Base-by-base conservation (phyloP, 2,797 vertebrate genomes). In the Poeciliopsis gracilis region DNA sequence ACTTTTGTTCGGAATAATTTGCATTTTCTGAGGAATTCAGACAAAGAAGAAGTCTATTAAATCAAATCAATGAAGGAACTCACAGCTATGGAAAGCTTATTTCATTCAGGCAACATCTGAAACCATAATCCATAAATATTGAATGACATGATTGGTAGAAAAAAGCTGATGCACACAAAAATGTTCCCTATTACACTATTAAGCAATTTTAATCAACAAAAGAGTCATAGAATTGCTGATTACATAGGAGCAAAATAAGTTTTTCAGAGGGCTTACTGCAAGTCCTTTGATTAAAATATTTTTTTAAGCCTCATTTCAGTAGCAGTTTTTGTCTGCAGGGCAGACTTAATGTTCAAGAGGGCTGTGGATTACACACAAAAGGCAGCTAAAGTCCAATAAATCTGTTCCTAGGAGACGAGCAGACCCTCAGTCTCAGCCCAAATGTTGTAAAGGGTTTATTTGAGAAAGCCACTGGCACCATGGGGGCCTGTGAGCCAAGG, bases 291-390 rank as follows among this genome's bases (percentile, higher is more conserved):
- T 87, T 83, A 74, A 61, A 70, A 25, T 51, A 53, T 72, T 81
- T 51, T 51, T 75, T 78, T 55, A 51, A 83, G 59, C 77, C 83
- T 88, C 61, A 88, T 89, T 91, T 88, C 59, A 88, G 88, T 79
- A 88, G 81, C 66, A 84, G 38, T 79, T 77, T 87, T 80, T 86
- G n/a, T 77, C 84, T 89, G 33, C 2, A 4, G 87, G 86, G 84
- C 84, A 83, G 77, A 76, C 43, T 84, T 82, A 75, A 85, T 86
- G 81, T 87, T 77, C 70, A 80, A 90, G 80, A 80, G 72, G 80
- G 82, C 78, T n/a, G 81, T 67, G 77, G 84, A 92, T 90, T 87
- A 88, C 10, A 87, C 77, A 88, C 78, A 86, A 89, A 88, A 77
- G 81, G 79, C 67, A 76, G 77, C 80, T 83, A 45, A 76, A 77